Evolutionary conservation across 2,797 vertebrate species (phyloP).

Genomic region (Decapterus maruadsi): DNA sequence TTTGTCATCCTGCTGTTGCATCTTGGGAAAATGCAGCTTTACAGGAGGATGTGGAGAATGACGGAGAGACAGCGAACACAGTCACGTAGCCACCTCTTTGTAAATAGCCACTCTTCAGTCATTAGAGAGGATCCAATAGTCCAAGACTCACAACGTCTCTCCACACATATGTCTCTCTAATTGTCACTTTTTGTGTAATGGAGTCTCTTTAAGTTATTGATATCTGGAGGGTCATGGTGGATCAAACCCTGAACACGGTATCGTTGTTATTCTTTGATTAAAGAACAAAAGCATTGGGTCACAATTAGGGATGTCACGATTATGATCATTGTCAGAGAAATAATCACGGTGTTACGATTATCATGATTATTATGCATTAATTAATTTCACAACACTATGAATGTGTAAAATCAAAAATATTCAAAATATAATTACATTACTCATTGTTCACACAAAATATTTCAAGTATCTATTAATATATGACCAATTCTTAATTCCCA

Average conservation of each 20-base stretch:
- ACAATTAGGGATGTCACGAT: too few relatives aligned
- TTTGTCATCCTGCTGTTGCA: slow-evolving; percentile 75
- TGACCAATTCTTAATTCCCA: too few relatives aligned
- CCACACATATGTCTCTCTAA: slow-evolving; percentile 37
- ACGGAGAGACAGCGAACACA: slow-evolving; percentile 42
- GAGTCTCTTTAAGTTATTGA: slow-evolving; percentile 38
- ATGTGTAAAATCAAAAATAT: too few relatives aligned
- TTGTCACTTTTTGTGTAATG: slow-evolving; percentile 30
- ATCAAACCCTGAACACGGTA: slow-evolving; percentile 33
- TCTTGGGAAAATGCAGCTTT: slow-evolving; percentile 59
- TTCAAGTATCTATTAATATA: too few relatives aligned
- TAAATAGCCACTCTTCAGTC: slow-evolving; percentile 61
- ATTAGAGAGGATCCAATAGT: slow-evolving; percentile 57
- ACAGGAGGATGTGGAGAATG: slow-evolving; percentile 37
- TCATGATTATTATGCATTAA: too few relatives aligned
- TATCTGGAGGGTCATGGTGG: slow-evolving; percentile 30
- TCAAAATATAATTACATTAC: too few relatives aligned
- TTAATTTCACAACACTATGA: too few relatives aligned
- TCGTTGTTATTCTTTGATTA: slow-evolving; percentile 27
- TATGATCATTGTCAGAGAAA: too few relatives aligned
- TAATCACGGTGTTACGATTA: too few relatives aligned
- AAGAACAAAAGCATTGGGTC: neutral
- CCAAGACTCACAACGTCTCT: slow-evolving; percentile 20
- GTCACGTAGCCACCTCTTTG: slow-evolving; percentile 33
- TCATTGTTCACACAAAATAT: too few relatives aligned